Evolutionary conservation across 2,888 invertebrate genomes (phyloP).

Genomic region (Tricholauxania praeusta): DNA sequence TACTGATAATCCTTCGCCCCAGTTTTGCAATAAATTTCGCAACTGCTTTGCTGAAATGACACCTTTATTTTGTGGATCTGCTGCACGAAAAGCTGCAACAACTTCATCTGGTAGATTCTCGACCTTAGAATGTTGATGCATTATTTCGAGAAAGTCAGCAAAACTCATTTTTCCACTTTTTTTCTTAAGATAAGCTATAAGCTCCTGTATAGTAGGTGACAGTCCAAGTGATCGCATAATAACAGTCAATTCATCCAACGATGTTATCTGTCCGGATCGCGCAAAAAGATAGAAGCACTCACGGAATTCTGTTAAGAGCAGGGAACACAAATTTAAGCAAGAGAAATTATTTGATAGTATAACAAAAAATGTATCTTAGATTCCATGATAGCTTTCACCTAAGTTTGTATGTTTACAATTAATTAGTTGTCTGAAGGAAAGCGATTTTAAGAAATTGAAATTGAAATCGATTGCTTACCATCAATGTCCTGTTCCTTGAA

Average conservation of each 20-base stretch:
- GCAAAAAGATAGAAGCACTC: slow-evolving; percentile 97
- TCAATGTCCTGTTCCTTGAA: slow-evolving; percentile 96
- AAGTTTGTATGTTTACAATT: slow-evolving; percentile 1
- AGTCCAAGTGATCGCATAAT: slow-evolving; percentile 95
- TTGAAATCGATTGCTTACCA: slow-evolving; percentile 73
- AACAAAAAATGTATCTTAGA: neutral
- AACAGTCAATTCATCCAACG: slow-evolving; percentile 89
- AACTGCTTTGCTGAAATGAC: slow-evolving; percentile 85
- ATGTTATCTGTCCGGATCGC: slow-evolving; percentile 87
- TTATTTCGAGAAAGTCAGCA: slow-evolving; percentile 94
- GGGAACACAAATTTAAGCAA: neutral
- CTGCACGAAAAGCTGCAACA: slow-evolving; percentile 90
- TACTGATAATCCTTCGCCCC: slow-evolving; percentile 89
- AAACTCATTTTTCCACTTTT: slow-evolving; percentile 92
- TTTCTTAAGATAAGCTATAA: slow-evolving; percentile 84
- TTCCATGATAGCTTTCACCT: slow-evolving; percentile 38
- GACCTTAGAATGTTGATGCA: slow-evolving; percentile 87
- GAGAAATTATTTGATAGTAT: slow-evolving; percentile 5
- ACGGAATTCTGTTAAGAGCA: slow-evolving; percentile 79
- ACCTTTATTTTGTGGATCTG: slow-evolving; percentile 80
- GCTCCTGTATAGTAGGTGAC: slow-evolving; percentile 92
- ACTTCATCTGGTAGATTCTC: slow-evolving; percentile 73
- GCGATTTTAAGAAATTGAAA: neutral
- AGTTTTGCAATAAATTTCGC: slow-evolving; percentile 86
- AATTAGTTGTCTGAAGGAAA: neutral